A percentile compares a stretch with the other conserved stretches of the same genome.
These are phyloP conservation scores for Pyrocephalus nanus DNA, from an alignment of 2,797 vertebrate species.

Conservation along the genomic window DNA sequence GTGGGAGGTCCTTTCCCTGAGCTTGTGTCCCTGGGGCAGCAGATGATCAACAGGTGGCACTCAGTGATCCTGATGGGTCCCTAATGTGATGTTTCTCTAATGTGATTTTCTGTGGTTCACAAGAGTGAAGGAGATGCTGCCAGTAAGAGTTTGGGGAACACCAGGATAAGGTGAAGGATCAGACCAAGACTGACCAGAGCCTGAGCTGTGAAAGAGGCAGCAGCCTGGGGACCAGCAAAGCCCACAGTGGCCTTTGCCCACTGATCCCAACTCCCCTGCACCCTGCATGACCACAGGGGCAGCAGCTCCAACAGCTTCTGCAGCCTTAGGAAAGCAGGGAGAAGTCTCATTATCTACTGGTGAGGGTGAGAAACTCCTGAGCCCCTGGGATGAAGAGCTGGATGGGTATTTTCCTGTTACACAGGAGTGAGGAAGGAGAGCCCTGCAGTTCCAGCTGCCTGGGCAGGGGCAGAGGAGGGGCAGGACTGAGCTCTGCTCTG, in stretches of 20 bases:
- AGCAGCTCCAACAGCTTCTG: neutral
- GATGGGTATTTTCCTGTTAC: neutral
- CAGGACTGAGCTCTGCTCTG: neutral
- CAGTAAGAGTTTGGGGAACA: neutral
- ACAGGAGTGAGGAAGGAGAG: neutral
- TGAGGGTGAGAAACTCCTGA: neutral
- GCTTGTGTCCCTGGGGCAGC: neutral
- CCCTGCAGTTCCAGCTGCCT: neutral
- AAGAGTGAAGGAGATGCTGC: neutral
- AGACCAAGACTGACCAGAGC: neutral
- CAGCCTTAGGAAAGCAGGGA: neutral
- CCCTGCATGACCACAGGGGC: neutral
- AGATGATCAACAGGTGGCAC: neutral
- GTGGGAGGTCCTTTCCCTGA: neutral
- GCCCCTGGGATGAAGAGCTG: neutral
- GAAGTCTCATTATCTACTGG: neutral
- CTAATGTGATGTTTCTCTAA: neutral
- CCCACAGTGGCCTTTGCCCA: neutral
- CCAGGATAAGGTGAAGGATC: neutral
- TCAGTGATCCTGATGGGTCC: neutral
- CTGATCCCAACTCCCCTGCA: neutral
- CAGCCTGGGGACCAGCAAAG: neutral
- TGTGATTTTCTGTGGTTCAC: neutral
- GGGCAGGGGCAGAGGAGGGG: neutral
- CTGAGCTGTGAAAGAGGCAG: neutral